Percentiles rank a stretch among this genome's conserved stretches.
These are phyloP conservation scores for Bombus confusus DNA, from an alignment of 1,140 invertebrate genomes.

Conservation along the genomic window DNA sequence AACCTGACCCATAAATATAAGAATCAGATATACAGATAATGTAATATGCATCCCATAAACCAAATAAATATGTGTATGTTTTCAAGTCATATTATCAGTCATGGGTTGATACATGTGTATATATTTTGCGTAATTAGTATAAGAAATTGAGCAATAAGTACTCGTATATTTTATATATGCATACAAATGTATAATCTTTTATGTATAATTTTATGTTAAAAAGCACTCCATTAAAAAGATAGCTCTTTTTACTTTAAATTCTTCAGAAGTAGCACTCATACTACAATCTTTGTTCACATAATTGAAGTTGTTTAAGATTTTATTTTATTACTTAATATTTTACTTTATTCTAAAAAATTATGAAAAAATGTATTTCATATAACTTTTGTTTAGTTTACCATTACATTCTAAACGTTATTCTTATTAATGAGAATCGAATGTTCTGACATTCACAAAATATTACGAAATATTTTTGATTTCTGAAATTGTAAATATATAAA, in stretches of 20 bases:
- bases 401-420: background rate
- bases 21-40: conserved; percentile 13
- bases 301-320: background rate
- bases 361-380: background rate
- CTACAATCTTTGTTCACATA: background rate
- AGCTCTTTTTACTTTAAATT: conserved; percentile 28
- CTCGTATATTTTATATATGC: conserved; percentile 66
- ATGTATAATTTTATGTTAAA: conserved; percentile 57
- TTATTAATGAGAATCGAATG: background rate
- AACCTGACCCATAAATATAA: conserved; percentile 23
- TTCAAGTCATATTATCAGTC: conserved; percentile 51
- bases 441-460: background rate
- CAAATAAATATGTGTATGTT: conserved; percentile 58
- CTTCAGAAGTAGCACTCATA: background rate
- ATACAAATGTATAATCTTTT: conserved; percentile 66
- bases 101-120: conserved; percentile 47
- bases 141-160: conserved; percentile 66
- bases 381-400: background rate
- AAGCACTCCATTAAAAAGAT: conserved; percentile 50
- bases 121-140: conserved; percentile 61
- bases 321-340: background rate
- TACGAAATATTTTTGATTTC: background rate
- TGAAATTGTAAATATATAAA: conserved; percentile 20
- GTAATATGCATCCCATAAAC: conserved; percentile 48
- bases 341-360: conserved; percentile 12